Base-by-base conservation (phyloP, 1,140 invertebrate genomes). In the Archivesica marissinica region DNA sequence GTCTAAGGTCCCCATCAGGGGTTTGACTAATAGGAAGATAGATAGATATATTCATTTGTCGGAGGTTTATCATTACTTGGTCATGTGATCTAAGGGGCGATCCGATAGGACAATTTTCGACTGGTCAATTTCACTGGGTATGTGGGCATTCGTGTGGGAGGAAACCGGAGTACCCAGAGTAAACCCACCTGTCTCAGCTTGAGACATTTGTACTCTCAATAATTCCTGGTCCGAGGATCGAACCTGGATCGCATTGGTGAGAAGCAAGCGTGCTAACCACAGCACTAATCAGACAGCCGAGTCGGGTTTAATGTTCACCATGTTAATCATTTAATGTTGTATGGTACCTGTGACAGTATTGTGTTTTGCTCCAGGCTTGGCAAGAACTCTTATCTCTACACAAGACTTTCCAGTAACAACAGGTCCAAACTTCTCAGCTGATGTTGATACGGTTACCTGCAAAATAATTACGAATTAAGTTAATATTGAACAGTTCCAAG, bases 301-400 rank as follows among this genome's bases (percentile, higher is more conserved):
- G 20, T 11, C 9, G 20, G 20, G 9, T 11, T 20, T 47, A 9
- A 11, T 47, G 44, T 9, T 20, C 20, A 47, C 9, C 9, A 11
- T 47, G 44, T 47, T 47, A 9, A 47, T 9, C 44, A 13, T 7
- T 25, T 56, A 6, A 9, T 13, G 7, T 2, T 15, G 44, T 41
- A 25, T n/a, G 33, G 91, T 94, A 95, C 96, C 96, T 90, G 96
- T 97, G 83, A 97, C 95, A 35, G 94, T 94, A 91, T 96, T 97
- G 68, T 95, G 94, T 93, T 97, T 97, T 0, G 96, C 96, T 68
- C 96, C 96, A 35, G 97, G 97, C 93, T 97, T 97, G 0, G 96
- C 96, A 85, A 96, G 94, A 59, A 97, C 95, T 94, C 76, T 87
- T 2, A 92, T 88, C n/a, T 47, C 41, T 28, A 72, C 33, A 7